A percentile compares a stretch with the other conserved stretches of the same genome.
Conservation (phyloP, 2,113 vertebrate species). For the Tapirus terrestris region DNA sequence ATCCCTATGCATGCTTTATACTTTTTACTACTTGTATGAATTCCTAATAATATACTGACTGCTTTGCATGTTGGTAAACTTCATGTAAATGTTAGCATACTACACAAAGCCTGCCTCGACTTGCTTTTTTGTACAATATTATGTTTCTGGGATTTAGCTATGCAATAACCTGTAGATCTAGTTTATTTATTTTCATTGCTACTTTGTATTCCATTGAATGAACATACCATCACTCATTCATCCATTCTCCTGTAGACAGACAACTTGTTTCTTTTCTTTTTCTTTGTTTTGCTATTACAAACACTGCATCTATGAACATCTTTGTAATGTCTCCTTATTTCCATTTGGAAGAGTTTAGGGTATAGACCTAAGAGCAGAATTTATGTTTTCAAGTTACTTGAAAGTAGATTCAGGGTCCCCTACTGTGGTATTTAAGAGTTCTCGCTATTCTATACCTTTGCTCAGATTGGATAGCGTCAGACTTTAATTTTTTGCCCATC, state of each 20-base stretch:
- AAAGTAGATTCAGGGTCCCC: background rate
- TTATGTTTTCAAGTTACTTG: background rate
- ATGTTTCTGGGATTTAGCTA: background rate
- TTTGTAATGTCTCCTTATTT: background rate
- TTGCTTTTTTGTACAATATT: background rate
- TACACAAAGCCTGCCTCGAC: background rate
- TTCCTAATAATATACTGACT: background rate
- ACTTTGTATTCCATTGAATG: background rate
- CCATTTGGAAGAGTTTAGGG: background rate
- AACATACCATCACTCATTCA: background rate
- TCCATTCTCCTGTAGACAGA: background rate
- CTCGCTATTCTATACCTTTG: background rate
- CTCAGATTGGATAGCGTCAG: background rate
- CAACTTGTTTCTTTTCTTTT: background rate
- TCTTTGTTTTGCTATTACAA: background rate
- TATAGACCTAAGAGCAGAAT: background rate
- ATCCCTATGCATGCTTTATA: background rate
- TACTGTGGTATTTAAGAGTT: background rate
- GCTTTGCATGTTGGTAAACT: background rate
- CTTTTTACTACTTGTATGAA: background rate
- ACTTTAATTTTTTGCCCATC: background rate
- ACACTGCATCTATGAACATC: background rate
- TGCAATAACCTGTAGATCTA: background rate
- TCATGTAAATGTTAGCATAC: background rate
- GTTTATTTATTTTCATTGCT: conserved; percentile 22